Conservation (phyloP, 2,113 vertebrate species). For the Carollia perspicillata region DNA sequence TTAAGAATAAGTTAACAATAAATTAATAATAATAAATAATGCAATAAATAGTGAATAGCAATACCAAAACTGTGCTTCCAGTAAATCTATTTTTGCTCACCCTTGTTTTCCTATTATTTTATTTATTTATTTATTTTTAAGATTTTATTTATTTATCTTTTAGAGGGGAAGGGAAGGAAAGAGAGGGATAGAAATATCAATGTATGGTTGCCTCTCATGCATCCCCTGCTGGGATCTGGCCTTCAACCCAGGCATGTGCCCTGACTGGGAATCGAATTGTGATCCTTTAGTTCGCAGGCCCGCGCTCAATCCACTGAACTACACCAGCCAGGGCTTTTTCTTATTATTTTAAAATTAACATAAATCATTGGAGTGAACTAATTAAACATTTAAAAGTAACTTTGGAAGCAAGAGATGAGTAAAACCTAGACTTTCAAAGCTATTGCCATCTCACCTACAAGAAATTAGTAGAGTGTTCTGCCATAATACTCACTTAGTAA, state of each 20-base stretch:
- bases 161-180: too few relatives aligned
- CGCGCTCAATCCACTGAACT: too few relatives aligned
- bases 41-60: not conserved
- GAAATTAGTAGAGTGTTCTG: not conserved
- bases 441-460: not conserved
- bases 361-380: not conserved
- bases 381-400: not conserved
- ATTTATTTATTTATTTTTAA: too few relatives aligned
- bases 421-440: not conserved
- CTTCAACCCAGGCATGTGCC: too few relatives aligned
- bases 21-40: not conserved
- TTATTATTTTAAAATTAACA: not conserved
- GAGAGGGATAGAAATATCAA: too few relatives aligned
- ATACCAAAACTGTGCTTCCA: not conserved
- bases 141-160: too few relatives aligned
- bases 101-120: not conserved
- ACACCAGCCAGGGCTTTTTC: too few relatives aligned
- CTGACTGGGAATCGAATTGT: too few relatives aligned
- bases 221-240: too few relatives aligned
- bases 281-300: too few relatives aligned
- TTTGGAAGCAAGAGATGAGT: not conserved
- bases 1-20: not conserved
- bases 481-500: not conserved
- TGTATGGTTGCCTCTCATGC: too few relatives aligned
- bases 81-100: not conserved